phyloP scores from a whole-genome alignment of 1,140 invertebrate species.

The Anagrus nilaparvatae region DNA sequence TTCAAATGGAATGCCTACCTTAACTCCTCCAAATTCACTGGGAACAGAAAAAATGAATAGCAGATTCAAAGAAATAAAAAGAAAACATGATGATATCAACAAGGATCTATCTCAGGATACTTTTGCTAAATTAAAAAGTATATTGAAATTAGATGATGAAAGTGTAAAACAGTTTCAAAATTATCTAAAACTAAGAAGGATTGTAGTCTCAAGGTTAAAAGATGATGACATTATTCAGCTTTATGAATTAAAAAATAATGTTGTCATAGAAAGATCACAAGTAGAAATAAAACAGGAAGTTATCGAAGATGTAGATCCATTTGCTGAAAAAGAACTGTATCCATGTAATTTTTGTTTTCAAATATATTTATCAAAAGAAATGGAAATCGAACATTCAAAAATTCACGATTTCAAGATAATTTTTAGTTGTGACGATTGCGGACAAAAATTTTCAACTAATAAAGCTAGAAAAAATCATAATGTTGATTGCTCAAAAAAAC shows the following conservation, averaged over 20 bases:
- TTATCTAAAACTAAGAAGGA: slow-evolving; percentile 37
- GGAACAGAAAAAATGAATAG: slow-evolving; percentile 9
- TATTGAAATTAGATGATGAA: slow-evolving; percentile 18
- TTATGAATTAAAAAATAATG: slow-evolving; percentile 28
- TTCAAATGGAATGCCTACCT: background rate
- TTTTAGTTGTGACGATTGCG: slow-evolving; percentile 37
- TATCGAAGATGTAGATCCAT: slow-evolving; percentile 12
- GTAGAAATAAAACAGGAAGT: slow-evolving; percentile 6
- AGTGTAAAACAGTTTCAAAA: slow-evolving; percentile 31
- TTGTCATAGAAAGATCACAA: slow-evolving; percentile 16
- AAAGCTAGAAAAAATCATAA: slow-evolving; percentile 35
- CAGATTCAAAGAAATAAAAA: slow-evolving; percentile 18
- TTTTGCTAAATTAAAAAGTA: slow-evolving; percentile 9
- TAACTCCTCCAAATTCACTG: background rate
- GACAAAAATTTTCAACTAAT: slow-evolving; percentile 33
- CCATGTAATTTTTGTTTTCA: slow-evolving; percentile 38
- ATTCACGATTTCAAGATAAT: slow-evolving; percentile 35
- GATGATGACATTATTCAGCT: slow-evolving; percentile 34
- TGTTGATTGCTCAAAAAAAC: slow-evolving; percentile 30
- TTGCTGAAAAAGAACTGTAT: slow-evolving; percentile 20
- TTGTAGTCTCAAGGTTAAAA: slow-evolving; percentile 32
- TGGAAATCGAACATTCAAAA: slow-evolving; percentile 33
- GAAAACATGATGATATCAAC: slow-evolving; percentile 5
- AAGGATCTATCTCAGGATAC: slow-evolving; percentile 11
- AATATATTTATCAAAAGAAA: slow-evolving; percentile 27